Conservation (phyloP, 2,797 vertebrate species). For the Gastrophryne carolinensis region DNA sequence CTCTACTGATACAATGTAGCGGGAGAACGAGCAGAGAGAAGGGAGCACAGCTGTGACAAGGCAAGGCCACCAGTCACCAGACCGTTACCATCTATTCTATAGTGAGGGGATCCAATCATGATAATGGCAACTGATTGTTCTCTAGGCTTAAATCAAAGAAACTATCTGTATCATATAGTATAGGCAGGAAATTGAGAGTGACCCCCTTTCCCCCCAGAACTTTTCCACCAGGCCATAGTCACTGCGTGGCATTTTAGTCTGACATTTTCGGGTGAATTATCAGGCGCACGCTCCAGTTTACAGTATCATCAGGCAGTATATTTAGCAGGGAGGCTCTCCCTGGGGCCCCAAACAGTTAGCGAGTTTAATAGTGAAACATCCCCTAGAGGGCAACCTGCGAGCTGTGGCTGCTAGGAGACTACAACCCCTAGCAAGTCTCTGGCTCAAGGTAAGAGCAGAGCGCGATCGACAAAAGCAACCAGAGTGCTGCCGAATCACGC, state of each 20-base stretch:
- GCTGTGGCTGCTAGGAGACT: not conserved
- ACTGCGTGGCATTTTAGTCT: too few relatives aligned
- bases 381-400: not conserved
- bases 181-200: not conserved
- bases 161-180: conserved; percentile 1
- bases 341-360: not conserved
- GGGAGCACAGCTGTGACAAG: conserved; percentile 33
- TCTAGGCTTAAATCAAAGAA: not conserved
- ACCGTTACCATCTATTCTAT: conserved; percentile 44
- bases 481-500: too few relatives aligned
- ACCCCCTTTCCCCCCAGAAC: not conserved
- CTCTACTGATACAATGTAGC: conserved; percentile 30
- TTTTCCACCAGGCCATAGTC: not conserved
- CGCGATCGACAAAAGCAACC: too few relatives aligned
- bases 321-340: not conserved
- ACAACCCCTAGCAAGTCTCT: not conserved
- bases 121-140: conserved; percentile 17
- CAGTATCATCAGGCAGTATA: not conserved
- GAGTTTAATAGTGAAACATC: not conserved
- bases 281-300: not conserved
- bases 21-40: conserved; percentile 38
- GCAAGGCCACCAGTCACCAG: conserved; percentile 35
- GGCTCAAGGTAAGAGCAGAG: too few relatives aligned
- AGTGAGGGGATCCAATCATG: conserved; percentile 25
- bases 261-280: too few relatives aligned